Conservation (phyloP, 2,113 vertebrate genomes). For the Pygoscelis adeliae region DNA sequence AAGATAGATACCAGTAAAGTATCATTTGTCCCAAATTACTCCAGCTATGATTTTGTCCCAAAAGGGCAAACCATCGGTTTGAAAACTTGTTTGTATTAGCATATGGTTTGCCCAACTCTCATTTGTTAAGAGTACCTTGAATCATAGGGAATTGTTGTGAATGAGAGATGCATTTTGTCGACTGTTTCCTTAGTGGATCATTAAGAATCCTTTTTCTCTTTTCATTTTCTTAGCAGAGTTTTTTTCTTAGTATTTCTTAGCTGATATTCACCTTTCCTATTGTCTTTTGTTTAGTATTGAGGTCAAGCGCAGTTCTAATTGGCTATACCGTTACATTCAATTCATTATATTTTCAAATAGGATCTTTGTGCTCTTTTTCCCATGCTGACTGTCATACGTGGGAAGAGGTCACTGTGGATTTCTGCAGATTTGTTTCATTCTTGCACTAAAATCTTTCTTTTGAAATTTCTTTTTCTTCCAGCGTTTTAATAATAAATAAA, state of each 20-base stretch:
- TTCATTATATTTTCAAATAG: neutral
- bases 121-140: neutral
- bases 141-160: neutral
- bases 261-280: neutral
- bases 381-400: neutral
- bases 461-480: neutral
- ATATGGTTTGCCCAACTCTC: neutral
- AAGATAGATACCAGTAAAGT: neutral
- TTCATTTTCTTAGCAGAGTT: neutral
- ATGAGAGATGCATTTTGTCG: neutral
- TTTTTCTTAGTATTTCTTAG: neutral
- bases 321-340: neutral
- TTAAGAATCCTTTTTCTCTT: neutral
- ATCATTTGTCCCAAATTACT: neutral
- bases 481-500: neutral
- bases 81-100: neutral
- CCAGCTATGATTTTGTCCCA: neutral
- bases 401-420: neutral
- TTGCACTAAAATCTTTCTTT: neutral
- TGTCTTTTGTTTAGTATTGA: neutral
- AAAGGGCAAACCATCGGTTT: neutral
- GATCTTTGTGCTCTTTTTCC: neutral
- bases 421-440: neutral
- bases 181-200: neutral
- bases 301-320: neutral